Evolutionary conservation across 2,113 vertebrate genomes (phyloP), one percentile per base, ranked within the genome.

Genomic region (Oreochromis aureus): DNA sequence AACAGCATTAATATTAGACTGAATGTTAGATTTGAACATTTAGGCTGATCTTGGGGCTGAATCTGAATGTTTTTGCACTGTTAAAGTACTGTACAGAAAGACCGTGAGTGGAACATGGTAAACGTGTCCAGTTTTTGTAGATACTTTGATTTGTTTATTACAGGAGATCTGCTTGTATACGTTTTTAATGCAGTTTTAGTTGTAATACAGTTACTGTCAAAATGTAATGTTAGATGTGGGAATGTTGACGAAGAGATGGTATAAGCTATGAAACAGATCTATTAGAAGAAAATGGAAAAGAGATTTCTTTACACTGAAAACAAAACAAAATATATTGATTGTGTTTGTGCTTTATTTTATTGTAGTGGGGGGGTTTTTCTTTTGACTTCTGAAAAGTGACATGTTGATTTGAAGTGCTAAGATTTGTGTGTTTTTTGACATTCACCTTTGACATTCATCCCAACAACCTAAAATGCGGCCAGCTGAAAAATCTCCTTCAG

Each of bases 81-180:
- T 93, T 92, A 13, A 91, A 89, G 96, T 94, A 95, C 93, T 95
- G 94, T 95, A 94, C n/a, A 86, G 59, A 87, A 46, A 10, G 78
- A 81, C 5, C 46, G 16, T 18, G 83, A 89, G 86, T 86, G 53
- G 71, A 87, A 86, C 54, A 63, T 73, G 86, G 54, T 84, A 30
- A 84, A 85, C 30, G 46, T 82, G 84, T 87, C 71, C 19, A 27
- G 69, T 71, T 89, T 92, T 78, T 90, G 83, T 84, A 83, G 80
- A 78, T 89, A 82, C 56, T 85, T 63, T 79, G 81, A 80, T 86
- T 30, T 63, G 89, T 86, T 90, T 87, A 84, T 41, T 78, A 51
- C 71, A 30, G 44, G 86, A 82, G 90, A 73, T 91, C 13, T 80
- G 39, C 36, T 86, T 63, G 10, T 55, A 66, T 58, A 11, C 2